Evolutionary conservation across 2,113 vertebrate species (phyloP).

Genomic region (Nicator chloris): DNA sequence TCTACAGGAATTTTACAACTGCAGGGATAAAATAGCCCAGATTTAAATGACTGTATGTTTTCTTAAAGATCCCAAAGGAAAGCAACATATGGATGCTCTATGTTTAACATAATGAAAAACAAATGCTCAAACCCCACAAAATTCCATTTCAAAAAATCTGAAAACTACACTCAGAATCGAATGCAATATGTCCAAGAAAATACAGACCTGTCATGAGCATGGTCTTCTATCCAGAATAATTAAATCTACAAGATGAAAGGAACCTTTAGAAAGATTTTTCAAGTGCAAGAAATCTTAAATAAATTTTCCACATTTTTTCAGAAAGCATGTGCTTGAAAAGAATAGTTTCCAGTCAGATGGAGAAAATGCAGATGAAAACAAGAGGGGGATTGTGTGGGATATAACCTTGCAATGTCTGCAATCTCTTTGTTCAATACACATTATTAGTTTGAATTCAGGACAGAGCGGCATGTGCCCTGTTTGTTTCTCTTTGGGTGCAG

Average conservation of each 20-base stretch:
- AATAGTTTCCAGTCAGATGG: background rate
- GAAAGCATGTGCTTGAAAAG: background rate
- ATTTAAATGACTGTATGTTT: conserved; percentile 57
- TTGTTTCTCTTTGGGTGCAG: background rate
- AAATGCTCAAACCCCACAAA: conserved; percentile 49
- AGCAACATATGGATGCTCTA: conserved; percentile 57
- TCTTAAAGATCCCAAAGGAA: conserved; percentile 47
- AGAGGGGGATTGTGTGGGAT: background rate
- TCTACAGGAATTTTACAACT: conserved; percentile 29
- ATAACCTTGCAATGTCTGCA: background rate
- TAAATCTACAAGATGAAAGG: background rate
- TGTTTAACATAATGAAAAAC: conserved; percentile 60
- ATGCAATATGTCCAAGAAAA: conserved; percentile 48
- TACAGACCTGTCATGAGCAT: background rate
- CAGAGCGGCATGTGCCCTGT: background rate
- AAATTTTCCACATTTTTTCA: background rate
- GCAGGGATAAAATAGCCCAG: conserved; percentile 42
- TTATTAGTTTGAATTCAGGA: background rate
- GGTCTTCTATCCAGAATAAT: background rate
- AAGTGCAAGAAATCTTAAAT: background rate
- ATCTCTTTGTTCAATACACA: background rate
- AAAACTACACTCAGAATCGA: conserved; percentile 31
- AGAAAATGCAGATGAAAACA: background rate
- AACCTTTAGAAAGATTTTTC: background rate
- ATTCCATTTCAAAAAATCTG: conserved; percentile 42